Evolutionary conservation across 2,797 vertebrate genomes (phyloP).

Genomic region (Antennarius maculatus): DNA sequence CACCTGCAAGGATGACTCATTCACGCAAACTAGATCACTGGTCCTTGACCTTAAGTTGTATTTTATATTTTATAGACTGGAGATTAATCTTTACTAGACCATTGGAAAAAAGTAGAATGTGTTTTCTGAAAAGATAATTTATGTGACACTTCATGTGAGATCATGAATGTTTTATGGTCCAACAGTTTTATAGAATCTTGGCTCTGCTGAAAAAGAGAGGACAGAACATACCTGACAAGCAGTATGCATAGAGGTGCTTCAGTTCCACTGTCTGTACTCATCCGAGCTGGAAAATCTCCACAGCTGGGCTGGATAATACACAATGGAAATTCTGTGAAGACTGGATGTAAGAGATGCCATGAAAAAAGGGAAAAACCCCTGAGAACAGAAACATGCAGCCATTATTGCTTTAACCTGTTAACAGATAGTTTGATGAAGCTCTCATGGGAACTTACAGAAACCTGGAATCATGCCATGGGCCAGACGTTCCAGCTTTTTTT

Average conservation of each 20-base stretch:
- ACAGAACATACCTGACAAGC: constrained; percentile 36
- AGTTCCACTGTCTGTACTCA: constrained; percentile 3
- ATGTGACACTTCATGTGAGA: too few species aligned
- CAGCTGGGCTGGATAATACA: constrained; percentile 31
- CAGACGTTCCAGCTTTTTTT: neutral
- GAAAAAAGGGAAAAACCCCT: constrained; percentile 11
- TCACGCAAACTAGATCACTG: too few species aligned
- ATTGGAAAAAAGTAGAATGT: too few species aligned
- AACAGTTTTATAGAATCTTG: constrained; percentile 40
- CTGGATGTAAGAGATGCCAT: constrained; percentile 2
- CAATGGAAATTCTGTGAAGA: neutral
- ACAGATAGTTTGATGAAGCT: neutral
- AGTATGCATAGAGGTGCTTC: constrained; percentile 36
- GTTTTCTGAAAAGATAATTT: too few species aligned
- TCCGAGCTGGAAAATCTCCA: constrained; percentile 26
- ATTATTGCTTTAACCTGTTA: constrained; percentile 11
- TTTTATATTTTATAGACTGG: too few species aligned
- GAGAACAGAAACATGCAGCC: constrained; percentile 19
- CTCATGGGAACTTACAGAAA: neutral
- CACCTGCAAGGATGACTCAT: too few species aligned
- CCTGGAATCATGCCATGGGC: neutral
- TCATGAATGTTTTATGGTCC: constrained; percentile 21
- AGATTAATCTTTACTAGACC: too few species aligned
- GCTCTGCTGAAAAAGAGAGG: constrained; percentile 30
- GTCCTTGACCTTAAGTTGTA: too few species aligned